Conservation (phyloP, 2,888 invertebrate genomes). For the Sipha maydis region DNA sequence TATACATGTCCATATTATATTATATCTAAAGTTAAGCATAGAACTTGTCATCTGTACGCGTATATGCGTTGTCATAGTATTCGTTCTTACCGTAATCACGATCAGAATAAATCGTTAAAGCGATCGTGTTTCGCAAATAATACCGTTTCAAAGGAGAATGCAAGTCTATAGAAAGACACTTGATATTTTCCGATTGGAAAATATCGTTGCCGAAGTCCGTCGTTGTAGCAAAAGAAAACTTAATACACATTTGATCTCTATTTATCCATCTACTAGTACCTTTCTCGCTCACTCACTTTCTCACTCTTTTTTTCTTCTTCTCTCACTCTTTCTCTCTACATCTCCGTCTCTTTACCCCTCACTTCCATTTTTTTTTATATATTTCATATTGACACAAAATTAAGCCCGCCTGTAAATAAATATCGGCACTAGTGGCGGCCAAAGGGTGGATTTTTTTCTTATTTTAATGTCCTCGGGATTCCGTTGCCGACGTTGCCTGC, state of each 20-base stretch:
- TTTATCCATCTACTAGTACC: background rate
- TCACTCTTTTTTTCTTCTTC: background rate
- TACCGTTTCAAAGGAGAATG: conserved; percentile 28
- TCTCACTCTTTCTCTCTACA: background rate
- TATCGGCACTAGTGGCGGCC: conserved; percentile 11
- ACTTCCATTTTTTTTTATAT: conserved; percentile 16
- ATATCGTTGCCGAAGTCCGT: background rate
- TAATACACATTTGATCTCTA: conserved; percentile 39
- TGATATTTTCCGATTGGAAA: conserved; percentile 33
- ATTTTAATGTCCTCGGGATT: conserved; percentile 48
- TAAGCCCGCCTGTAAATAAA: conserved; percentile 57
- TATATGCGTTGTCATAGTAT: too few species aligned
- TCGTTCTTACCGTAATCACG: background rate
- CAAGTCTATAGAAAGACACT: conserved; percentile 39
- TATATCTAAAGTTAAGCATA: too few species aligned
- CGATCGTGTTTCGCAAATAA: conserved; percentile 27
- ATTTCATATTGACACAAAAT: conserved; percentile 60
- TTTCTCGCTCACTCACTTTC: too few species aligned
- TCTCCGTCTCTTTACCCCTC: background rate
- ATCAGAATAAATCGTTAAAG: conserved; percentile 19
- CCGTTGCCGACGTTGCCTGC: background rate
- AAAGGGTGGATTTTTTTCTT: conserved; percentile 58
- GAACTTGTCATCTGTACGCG: too few species aligned
- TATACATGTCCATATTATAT: too few species aligned
- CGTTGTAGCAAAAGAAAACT: conserved; percentile 16